Conservation (phyloP, 2,797 vertebrate species). For the Rhyacichthys aspro region DNA sequence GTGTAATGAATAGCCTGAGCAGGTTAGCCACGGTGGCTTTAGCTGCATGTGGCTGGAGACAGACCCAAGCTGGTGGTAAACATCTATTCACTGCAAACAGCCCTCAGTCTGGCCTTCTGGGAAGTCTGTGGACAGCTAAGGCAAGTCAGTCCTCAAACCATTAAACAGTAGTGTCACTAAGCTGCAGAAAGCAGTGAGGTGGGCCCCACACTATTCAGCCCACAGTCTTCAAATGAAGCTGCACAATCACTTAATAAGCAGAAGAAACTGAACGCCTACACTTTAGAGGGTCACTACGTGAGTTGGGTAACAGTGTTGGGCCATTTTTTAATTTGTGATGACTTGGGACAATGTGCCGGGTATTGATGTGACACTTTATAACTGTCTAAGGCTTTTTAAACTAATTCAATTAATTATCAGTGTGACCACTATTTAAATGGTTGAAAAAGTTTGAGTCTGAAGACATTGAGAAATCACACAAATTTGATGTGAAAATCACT, state of each 20-base stretch:
- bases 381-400: too few species aligned
- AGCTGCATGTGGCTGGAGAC: slow-evolving; percentile 71
- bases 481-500: too few species aligned
- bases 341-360: too few species aligned
- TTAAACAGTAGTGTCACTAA: slow-evolving; percentile 19
- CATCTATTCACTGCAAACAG: slow-evolving; percentile 46
- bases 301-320: too few species aligned
- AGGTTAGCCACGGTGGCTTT: slow-evolving; percentile 76
- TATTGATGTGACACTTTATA: too few species aligned
- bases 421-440: too few species aligned
- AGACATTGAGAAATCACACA: too few species aligned
- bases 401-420: too few species aligned
- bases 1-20: slow-evolving; percentile 67
- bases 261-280: slow-evolving; percentile 13
- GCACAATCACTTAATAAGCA: slow-evolving; percentile 21
- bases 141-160: slow-evolving; percentile 26
- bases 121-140: slow-evolving; percentile 29
- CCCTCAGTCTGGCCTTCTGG: slow-evolving; percentile 37
- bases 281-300: too few species aligned
- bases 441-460: too few species aligned
- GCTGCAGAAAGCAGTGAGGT: slow-evolving; percentile 21
- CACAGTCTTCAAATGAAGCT: slow-evolving; percentile 27
- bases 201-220: slow-evolving; percentile 35
- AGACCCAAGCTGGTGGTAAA: slow-evolving; percentile 44
- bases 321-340: too few species aligned